A percentile compares a stretch with the other conserved stretches of the same genome.
Conservation (phyloP, 2,797 vertebrate genomes). For the Hoplostethus atlanticus region DNA sequence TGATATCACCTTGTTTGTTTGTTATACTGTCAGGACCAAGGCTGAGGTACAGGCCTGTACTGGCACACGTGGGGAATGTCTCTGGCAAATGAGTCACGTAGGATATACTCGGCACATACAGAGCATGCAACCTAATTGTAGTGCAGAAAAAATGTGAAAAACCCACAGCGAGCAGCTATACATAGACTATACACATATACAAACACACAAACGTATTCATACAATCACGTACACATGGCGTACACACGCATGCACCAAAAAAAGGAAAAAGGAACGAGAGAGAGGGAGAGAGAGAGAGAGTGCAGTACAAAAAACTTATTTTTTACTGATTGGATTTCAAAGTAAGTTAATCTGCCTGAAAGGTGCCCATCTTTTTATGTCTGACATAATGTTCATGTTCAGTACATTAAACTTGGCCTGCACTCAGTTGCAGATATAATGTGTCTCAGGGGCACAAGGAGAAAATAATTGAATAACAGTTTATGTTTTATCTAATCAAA, state of each 20-base stretch:
- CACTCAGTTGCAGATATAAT: constrained; percentile 18
- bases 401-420: constrained; percentile 28
- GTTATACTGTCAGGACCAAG: constrained; percentile 28
- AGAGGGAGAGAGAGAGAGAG: constrained; percentile 24
- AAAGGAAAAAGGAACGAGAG: constrained; percentile 3
- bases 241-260: constrained; percentile 49
- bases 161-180: no score
- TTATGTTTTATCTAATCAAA: constrained; percentile 49
- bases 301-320: constrained; percentile 38
- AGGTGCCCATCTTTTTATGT: constrained; percentile 45
- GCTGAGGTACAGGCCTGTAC: constrained; percentile 30
- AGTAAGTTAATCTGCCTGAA: constrained; percentile 43
- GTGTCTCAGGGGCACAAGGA: constrained; percentile 13
- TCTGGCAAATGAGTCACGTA: constrained; percentile 8
- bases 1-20: constrained; percentile 52
- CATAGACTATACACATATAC: background rate
- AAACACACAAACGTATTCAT: constrained; percentile 27
- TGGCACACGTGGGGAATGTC: constrained; percentile 22
- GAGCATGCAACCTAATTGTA: background rate
- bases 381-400: constrained; percentile 41
- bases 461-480: constrained; percentile 40
- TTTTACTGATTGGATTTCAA: constrained; percentile 53
- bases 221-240: constrained; percentile 61
- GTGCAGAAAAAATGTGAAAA: no score
- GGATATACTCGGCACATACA: constrained; percentile 13